Evolutionary conservation across 2,888 invertebrate species (phyloP), one percentile per base, ranked within the genome.

Genomic region (Leptinotarsa tumamoca): DNA sequence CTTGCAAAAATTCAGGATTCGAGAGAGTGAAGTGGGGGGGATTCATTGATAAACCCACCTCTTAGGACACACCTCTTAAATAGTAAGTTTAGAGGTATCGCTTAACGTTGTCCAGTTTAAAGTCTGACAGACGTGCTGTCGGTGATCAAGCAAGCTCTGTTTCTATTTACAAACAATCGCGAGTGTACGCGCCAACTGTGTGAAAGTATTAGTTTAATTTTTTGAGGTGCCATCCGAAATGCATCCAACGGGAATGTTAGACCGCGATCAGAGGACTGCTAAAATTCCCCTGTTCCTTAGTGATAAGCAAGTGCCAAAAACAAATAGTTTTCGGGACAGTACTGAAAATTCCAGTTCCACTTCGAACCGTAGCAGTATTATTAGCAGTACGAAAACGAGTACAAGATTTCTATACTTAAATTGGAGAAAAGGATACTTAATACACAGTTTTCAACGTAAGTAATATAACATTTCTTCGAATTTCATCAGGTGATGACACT

Each of bases 221-320:
- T 70, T 23, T 21, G 17, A 61, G 17, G 13, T 50, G 21, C 17
- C 5, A 0, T 52, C 52, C 52, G 52, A 67, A 23, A 68, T 74
- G 70, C 70, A 77, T 72, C 74, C 85, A 61, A 82, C 80, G 69
- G 87, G 88, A 63, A 88, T 88, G 87, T 80, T 88, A 71, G 87
- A 88, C 72, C 84, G 88, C 54, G 88, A 88, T 77, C 86, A 86
- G 80, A 85, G 88, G 78, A 88, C 88, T 51, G 86, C 87, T 27
- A 87, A 87, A 78, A 71, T 79, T 63, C 77, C 77, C 67, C 76
- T 73, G 43, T 23, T 63, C 70, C 77, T 58, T 21, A 71, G 75
- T 79, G 79, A 80, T 78, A 79, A 72, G 15, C 52, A 71, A 73
- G 80, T 78, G 81, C 78, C 76, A 74, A 75, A 77, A 71, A 75